Evolutionary conservation across 2,797 vertebrate genomes (phyloP).

Genomic region (Syndactyla subalaris): DNA sequence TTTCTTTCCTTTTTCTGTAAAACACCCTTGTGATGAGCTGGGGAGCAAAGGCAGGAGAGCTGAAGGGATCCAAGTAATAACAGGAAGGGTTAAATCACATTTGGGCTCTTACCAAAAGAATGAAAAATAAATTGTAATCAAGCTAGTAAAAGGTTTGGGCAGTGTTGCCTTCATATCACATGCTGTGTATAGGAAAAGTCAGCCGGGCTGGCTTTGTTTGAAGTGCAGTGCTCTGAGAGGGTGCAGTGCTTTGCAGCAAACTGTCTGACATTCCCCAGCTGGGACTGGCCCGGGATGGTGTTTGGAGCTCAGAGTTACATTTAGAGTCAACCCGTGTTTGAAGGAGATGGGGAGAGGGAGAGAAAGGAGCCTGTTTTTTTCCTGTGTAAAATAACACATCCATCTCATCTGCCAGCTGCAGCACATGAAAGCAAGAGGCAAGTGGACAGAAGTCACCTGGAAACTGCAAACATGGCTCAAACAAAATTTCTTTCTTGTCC

Average conservation of each 20-base stretch:
- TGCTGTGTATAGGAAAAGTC: conserved; percentile 25
- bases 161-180: background rate
- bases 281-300: background rate
- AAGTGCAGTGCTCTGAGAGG: conserved; percentile 9
- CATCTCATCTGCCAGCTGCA: conserved; percentile 29
- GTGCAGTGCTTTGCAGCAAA: background rate
- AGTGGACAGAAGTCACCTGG: conserved; percentile 52
- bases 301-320: background rate
- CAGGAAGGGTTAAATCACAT: conserved; percentile 38
- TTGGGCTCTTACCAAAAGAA: background rate
- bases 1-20: background rate
- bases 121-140: conserved; percentile 1
- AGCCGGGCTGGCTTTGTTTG: conserved; percentile 36
- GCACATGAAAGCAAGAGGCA: background rate
- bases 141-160: background rate
- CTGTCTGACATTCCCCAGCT: conserved; percentile 49
- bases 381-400: background rate
- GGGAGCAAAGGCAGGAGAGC: background rate
- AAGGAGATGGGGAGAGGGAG: background rate
- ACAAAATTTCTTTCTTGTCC: background rate
- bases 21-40: background rate
- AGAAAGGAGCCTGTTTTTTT: conserved; percentile 17
- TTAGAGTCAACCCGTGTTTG: conserved; percentile 32
- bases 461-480: background rate
- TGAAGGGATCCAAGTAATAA: background rate